phyloP scores from a whole-genome alignment of 2,797 vertebrate genomes.

The Selene dorsalis region DNA sequence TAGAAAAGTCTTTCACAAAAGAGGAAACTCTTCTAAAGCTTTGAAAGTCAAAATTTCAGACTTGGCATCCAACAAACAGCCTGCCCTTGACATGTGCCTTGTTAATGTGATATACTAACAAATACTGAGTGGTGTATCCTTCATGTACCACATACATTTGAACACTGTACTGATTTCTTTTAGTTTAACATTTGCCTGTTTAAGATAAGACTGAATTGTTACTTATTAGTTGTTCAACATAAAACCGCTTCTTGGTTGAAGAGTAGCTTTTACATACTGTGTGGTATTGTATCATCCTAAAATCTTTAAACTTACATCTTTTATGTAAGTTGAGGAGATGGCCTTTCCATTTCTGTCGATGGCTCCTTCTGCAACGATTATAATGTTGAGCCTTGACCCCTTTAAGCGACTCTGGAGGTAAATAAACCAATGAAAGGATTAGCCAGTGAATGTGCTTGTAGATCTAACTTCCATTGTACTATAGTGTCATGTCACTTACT shows the following conservation, averaged over 20 bases:
- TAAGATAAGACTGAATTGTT: background rate
- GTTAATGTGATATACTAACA: background rate
- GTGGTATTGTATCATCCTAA: background rate
- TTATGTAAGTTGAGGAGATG: constrained; percentile 91
- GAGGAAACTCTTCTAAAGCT: background rate
- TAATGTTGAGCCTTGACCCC: constrained; percentile 94
- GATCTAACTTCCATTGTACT: background rate
- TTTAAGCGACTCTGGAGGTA: constrained; percentile 88
- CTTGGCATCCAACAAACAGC: background rate
- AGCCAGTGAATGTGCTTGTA: background rate
- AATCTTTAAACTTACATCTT: constrained; percentile 87
- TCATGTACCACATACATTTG: too few relatives aligned
- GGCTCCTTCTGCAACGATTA: constrained; percentile 95
- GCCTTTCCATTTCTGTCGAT: constrained; percentile 87
- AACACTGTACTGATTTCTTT: too few relatives aligned
- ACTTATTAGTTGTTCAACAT: background rate
- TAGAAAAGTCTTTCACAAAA: background rate
- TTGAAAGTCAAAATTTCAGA: background rate
- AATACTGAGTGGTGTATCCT: background rate
- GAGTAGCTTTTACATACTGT: background rate
- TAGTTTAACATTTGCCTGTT: background rate
- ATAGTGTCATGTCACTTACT: constrained; percentile 75
- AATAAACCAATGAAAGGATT: constrained; percentile 29
- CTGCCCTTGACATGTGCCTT: background rate
- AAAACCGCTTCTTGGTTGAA: background rate